Percentiles rank a stretch among this genome's conserved stretches.
Conservation (phyloP, 2,797 vertebrate species). For the Salmo trutta region DNA sequence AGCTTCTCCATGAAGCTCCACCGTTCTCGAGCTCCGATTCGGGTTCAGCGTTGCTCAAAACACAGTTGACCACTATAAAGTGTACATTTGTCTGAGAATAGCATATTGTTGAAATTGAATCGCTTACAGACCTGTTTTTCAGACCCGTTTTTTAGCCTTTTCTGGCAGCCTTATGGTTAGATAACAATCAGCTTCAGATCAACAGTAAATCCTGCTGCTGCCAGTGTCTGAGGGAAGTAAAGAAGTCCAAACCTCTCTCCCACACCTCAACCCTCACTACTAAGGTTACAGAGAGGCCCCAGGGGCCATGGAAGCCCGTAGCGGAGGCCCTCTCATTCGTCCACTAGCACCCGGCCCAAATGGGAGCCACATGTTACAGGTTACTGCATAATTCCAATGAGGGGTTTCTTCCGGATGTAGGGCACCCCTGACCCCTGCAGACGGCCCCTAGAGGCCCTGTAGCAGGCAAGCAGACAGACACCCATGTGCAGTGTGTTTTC, state of each 20-base stretch:
- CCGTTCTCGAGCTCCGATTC: neutral
- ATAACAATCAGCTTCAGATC: conserved; percentile 28
- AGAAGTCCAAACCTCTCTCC: conserved; percentile 8
- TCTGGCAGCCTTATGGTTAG: conserved; percentile 7
- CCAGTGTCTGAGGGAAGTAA: conserved; percentile 9
- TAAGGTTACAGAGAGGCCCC: conserved; percentile 33
- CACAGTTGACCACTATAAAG: neutral
- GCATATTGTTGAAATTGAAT: neutral
- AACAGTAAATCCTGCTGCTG: conserved; percentile 19
- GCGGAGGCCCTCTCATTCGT: conserved; percentile 47
- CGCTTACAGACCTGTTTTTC: conserved; percentile 1
- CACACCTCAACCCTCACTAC: conserved; percentile 26
- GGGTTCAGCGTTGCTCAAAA: neutral
- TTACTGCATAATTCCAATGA: conserved; percentile 70
- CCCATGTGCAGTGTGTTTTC: conserved; percentile 43
- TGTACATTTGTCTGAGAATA: neutral
- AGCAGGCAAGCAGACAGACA: conserved; percentile 36
- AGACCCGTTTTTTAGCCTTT: neutral
- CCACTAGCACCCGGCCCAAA: conserved; percentile 64
- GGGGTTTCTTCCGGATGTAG: conserved; percentile 64
- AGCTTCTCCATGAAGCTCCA: conserved; percentile 5
- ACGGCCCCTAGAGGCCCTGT: conserved; percentile 40
- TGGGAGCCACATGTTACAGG: conserved; percentile 72
- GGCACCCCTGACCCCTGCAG: conserved; percentile 58
- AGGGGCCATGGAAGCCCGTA: conserved; percentile 36